phyloP scores from a whole-genome alignment of 1,140 invertebrate genomes.

The Hylyphantes graminicola region DNA sequence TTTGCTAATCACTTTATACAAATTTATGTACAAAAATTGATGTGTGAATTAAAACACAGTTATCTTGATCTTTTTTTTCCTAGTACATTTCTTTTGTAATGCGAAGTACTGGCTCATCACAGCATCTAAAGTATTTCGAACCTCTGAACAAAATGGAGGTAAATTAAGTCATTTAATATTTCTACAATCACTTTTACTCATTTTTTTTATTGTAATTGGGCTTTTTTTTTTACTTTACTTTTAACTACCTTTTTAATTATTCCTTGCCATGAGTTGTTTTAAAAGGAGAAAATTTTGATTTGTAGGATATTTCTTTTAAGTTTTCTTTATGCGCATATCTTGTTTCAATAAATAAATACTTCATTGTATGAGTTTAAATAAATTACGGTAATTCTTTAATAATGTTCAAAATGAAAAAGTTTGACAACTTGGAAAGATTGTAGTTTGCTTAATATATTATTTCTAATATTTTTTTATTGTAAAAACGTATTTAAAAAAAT shows the following conservation, averaged over 20 bases:
- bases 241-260: not conserved
- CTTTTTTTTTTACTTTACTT: not conserved
- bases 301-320: not conserved
- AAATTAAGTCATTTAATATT: not conserved
- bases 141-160: constrained; percentile 48
- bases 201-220: not conserved
- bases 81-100: constrained; percentile 54
- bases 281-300: not conserved
- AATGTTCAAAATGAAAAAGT: too few relatives aligned
- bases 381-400: too few relatives aligned
- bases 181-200: too few relatives aligned
- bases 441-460: too few relatives aligned
- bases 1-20: too few relatives aligned
- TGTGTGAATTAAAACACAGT: too few relatives aligned
- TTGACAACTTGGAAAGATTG: too few relatives aligned
- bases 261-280: not conserved
- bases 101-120: constrained; percentile 29
- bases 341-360: too few relatives aligned
- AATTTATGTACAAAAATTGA: too few relatives aligned
- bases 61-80: not conserved
- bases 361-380: too few relatives aligned
- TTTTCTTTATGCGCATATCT: not conserved
- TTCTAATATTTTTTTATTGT: too few relatives aligned
- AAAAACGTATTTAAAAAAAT: not conserved
- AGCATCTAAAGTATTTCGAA: constrained; percentile 42